Conservation (phyloP, 2,113 vertebrate genomes). For the Mormoops blainvillei region DNA sequence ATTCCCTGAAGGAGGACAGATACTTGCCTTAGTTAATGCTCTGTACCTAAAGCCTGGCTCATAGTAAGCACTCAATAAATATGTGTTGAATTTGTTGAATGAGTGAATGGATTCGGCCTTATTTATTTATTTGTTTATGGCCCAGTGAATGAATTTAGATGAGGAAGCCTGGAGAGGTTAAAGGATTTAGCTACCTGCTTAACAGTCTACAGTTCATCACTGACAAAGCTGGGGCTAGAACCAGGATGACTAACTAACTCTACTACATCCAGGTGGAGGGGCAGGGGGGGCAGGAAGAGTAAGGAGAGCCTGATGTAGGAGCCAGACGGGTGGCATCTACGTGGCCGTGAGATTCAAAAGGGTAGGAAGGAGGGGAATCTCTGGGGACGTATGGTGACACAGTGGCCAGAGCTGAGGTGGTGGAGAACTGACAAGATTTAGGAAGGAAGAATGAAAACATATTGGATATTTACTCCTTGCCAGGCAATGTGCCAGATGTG, state of each 20-base stretch:
- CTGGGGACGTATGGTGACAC: background rate
- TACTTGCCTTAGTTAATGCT: background rate
- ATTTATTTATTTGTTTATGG: no score
- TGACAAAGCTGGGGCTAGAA: background rate
- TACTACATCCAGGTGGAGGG: background rate
- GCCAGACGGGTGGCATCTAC: background rate
- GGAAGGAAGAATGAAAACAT: background rate
- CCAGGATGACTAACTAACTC: background rate
- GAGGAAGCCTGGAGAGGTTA: background rate
- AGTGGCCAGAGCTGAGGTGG: background rate
- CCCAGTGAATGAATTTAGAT: background rate
- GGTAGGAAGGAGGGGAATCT: background rate
- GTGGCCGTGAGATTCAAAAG: background rate
- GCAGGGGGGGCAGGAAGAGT: background rate
- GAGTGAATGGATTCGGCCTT: background rate
- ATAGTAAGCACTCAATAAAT: background rate
- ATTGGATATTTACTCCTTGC: background rate
- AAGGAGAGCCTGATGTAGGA: background rate
- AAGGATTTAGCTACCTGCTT: background rate
- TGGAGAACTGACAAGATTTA: background rate
- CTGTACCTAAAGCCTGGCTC: background rate
- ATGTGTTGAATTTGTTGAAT: conserved; percentile 17
- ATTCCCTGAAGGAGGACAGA: background rate
- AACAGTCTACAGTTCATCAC: background rate
- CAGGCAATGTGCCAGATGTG: background rate